Conservation (phyloP, 2,113 vertebrate genomes). For the Brachypteracias leptosomus region DNA sequence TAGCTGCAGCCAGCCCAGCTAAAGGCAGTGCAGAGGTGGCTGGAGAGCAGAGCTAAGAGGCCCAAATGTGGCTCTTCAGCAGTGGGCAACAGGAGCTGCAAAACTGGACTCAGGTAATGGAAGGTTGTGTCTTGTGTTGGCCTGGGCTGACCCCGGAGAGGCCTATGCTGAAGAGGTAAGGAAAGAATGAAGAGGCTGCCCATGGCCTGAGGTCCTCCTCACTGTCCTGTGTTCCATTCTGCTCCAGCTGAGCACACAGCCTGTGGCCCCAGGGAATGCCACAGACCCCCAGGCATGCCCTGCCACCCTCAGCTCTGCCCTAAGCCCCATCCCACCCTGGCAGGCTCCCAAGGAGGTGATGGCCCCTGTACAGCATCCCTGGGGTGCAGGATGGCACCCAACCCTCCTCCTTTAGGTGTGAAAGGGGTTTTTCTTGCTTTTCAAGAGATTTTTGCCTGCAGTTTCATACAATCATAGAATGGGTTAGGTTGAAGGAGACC, state of each 20-base stretch:
- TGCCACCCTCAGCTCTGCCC: accelerated
- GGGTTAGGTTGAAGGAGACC: too few relatives aligned
- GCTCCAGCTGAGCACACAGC: neutral
- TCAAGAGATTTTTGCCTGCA: neutral
- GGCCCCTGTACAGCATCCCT: neutral
- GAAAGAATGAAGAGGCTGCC: neutral
- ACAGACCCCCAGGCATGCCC: accelerated
- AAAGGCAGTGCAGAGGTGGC: neutral
- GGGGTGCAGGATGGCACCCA: neutral
- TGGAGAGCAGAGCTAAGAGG: neutral
- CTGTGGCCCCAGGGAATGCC: accelerated
- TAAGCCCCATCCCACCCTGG: accelerated
- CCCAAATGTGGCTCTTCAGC: accelerated
- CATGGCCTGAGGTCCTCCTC: neutral
- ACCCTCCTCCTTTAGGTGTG: neutral
- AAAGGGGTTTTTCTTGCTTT: neutral
- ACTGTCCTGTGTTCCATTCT: neutral
- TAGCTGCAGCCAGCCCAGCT: neutral
- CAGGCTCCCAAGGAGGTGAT: neutral
- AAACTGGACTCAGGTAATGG: neutral
- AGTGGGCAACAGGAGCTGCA: neutral
- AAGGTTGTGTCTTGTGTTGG: neutral
- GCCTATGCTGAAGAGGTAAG: neutral
- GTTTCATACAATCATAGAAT: neutral
- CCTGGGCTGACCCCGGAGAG: neutral